Evolutionary conservation across 2,797 vertebrate species (phyloP).

Genomic region (Miichthys miiuy): DNA sequence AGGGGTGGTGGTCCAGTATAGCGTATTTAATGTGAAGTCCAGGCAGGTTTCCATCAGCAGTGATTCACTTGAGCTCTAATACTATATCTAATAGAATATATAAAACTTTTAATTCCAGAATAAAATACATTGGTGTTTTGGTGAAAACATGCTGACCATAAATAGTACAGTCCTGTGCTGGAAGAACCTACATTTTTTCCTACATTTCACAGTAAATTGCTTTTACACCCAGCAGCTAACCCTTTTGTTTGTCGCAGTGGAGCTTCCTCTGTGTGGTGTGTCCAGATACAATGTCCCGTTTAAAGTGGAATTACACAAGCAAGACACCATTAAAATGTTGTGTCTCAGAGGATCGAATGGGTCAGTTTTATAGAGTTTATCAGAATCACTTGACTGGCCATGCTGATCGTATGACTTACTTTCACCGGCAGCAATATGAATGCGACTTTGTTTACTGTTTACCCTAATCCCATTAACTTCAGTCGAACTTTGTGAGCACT

Average conservation of each 20-base stretch:
- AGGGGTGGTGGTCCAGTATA: neutral
- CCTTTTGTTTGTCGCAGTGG: slow-evolving; percentile 1
- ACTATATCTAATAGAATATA: neutral
- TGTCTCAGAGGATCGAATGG: slow-evolving; percentile 16
- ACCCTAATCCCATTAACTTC: slow-evolving; percentile 14
- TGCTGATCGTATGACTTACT: slow-evolving; percentile 1
- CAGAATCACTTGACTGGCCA: slow-evolving; percentile 31
- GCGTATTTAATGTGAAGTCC: neutral
- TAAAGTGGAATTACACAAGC: neutral
- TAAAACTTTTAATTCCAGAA: neutral
- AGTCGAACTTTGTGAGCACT: slow-evolving; percentile 4
- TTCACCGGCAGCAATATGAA: neutral
- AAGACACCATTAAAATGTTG: slow-evolving; percentile 1
- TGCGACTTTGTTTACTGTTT: slow-evolving; percentile 22
- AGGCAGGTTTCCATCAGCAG: neutral
- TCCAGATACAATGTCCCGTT: slow-evolving; percentile 11
- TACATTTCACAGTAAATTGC: slow-evolving; percentile 21
- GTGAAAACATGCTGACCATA: neutral
- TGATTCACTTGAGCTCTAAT: neutral
- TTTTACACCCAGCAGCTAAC: neutral
- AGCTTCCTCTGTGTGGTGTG: slow-evolving; percentile 5
- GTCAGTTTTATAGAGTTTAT: slow-evolving; percentile 13
- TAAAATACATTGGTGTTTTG: neutral
- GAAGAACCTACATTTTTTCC: neutral
- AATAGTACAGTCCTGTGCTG: neutral